Evolutionary conservation across 2,888 invertebrate species (phyloP).

Genomic region (Blera fallax): DNA sequence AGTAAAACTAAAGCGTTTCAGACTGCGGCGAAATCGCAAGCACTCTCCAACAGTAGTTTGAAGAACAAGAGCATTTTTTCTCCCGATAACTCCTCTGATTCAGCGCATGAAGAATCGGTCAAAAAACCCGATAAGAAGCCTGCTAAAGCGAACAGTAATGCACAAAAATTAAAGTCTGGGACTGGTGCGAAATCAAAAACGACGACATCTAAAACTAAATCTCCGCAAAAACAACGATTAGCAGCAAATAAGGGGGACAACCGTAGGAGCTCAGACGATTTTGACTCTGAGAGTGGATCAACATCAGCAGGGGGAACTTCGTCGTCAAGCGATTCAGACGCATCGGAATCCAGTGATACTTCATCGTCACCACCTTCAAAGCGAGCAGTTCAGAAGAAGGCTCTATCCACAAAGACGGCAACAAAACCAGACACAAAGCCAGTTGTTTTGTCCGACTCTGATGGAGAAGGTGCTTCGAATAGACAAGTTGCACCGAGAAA

Average conservation of each 20-base stretch:
- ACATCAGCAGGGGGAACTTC: conserved; percentile 74
- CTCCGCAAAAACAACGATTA: conserved; percentile 75
- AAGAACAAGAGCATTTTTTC: conserved; percentile 90
- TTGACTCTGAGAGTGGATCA: conserved; percentile 76
- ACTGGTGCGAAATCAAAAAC: conserved; percentile 38
- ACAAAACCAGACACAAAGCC: conserved; percentile 74
- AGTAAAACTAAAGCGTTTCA: conserved; percentile 65
- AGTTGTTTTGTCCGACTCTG: conserved; percentile 84
- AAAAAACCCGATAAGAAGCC: conserved; percentile 69
- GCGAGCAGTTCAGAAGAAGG: conserved; percentile 50
- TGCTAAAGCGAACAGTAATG: background rate
- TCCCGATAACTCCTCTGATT: conserved; percentile 89
- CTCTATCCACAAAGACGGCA: conserved; percentile 38
- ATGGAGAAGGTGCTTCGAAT: conserved; percentile 76
- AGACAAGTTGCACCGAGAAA: conserved; percentile 83
- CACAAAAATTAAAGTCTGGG: conserved; percentile 27
- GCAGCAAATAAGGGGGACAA: conserved; percentile 78
- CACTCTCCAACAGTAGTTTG: conserved; percentile 27
- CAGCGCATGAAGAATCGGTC: conserved; percentile 82
- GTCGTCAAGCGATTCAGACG: conserved; percentile 76
- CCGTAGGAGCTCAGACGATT: conserved; percentile 62
- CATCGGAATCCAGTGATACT: conserved; percentile 72
- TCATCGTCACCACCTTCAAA: conserved; percentile 43
- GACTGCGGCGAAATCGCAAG: conserved; percentile 59
- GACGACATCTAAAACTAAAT: conserved; percentile 75